Conservation (phyloP, 2,888 invertebrate species). For the Calliopum simillimum region DNA sequence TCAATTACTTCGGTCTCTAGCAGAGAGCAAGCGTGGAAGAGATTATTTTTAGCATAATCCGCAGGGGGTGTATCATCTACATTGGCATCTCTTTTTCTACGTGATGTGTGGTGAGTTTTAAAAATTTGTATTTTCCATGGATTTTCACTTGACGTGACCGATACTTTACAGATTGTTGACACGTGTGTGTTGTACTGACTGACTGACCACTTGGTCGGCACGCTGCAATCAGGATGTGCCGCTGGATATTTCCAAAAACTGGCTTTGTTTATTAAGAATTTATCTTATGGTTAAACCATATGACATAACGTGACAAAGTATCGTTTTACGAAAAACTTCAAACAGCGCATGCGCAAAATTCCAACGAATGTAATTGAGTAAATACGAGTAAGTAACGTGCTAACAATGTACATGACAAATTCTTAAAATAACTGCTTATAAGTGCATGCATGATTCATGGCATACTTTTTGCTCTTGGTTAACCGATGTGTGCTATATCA, state of each 20-base stretch:
- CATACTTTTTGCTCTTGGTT: background rate
- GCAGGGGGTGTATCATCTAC: background rate
- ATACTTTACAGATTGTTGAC: background rate
- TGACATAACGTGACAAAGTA: background rate
- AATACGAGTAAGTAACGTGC: conserved; percentile 38
- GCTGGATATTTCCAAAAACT: background rate
- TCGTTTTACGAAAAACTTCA: conserved; percentile 45
- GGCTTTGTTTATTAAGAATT: background rate
- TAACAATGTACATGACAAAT: conserved; percentile 32
- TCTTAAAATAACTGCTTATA: background rate
- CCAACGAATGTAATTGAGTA: conserved; percentile 51
- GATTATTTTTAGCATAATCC: background rate
- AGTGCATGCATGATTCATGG: no score
- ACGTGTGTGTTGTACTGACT: background rate
- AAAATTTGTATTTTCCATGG: background rate
- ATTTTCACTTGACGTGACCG: background rate
- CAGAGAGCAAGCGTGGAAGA: no score
- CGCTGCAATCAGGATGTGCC: background rate
- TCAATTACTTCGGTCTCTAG: background rate
- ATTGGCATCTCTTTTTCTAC: no score
- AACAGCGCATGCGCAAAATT: conserved; percentile 54
- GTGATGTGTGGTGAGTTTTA: background rate
- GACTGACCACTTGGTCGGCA: background rate
- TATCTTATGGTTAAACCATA: background rate
- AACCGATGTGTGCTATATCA: background rate